These are phyloP conservation scores for Dendrophyllia cribrosa DNA, from an alignment of 64 coral and sea anemone species.

Conservation along the genomic window DNA sequence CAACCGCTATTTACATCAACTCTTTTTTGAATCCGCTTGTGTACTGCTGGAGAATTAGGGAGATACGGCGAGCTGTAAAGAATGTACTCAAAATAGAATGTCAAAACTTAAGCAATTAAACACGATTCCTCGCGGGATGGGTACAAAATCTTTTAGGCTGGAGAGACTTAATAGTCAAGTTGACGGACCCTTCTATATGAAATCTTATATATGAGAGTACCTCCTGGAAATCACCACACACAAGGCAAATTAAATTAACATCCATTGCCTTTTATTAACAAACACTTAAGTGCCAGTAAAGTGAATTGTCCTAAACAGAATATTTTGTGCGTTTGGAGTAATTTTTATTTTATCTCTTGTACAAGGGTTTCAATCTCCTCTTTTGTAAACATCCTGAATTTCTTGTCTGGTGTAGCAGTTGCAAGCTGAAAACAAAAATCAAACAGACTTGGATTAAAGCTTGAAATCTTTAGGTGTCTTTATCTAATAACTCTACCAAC, in stretches of 20 bases:
- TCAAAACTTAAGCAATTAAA: too few species aligned
- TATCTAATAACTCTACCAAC: too few species aligned
- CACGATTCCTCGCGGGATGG: too few species aligned
- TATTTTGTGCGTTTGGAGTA: neutral
- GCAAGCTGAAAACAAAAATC: slow-evolving; percentile 75
- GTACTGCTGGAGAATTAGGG: slow-evolving; percentile 78
- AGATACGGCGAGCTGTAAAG: slow-evolving; percentile 59
- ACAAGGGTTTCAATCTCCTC: slow-evolving; percentile 92
- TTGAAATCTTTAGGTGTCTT: neutral
- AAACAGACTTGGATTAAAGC: neutral
- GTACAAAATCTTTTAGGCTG: too few species aligned
- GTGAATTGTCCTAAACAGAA: slow-evolving; percentile 14
- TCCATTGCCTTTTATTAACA: slow-evolving; percentile 28
- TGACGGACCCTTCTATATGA: too few species aligned
- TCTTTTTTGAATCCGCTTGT: slow-evolving; percentile 71
- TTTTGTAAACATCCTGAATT: slow-evolving; percentile 92
- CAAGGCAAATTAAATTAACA: neutral
- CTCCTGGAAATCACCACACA: neutral
- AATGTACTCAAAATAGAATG: neutral
- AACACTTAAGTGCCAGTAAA: slow-evolving; percentile 15
- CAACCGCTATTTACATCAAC: slow-evolving; percentile 57
- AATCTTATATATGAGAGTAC: too few species aligned
- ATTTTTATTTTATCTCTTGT: slow-evolving; percentile 81
- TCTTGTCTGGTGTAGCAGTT: slow-evolving; percentile 79
- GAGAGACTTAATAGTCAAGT: too few species aligned